These are phyloP conservation scores for Scaptomyza polygonia DNA, from an alignment of 2,888 invertebrate species.

Conservation along the genomic window DNA sequence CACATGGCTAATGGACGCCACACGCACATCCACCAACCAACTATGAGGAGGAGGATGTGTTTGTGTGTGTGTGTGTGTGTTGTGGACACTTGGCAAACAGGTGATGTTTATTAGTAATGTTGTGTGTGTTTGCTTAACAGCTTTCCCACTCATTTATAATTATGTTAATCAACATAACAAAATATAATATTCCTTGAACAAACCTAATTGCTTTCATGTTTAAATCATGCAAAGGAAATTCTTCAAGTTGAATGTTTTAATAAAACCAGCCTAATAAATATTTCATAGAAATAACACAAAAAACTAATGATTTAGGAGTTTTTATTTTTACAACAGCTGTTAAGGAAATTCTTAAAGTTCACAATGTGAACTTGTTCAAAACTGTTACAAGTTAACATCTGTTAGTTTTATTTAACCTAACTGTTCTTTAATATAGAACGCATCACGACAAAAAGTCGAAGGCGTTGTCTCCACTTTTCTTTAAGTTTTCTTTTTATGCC, in stretches of 20 bases:
- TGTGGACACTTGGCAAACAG: slow-evolving; percentile 59
- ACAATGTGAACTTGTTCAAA: too few species aligned
- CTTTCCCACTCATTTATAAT: slow-evolving; percentile 44
- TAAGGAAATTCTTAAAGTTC: background rate
- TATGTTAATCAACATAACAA: slow-evolving; percentile 51
- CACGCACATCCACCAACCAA: slow-evolving; percentile 34
- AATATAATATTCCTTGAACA: slow-evolving; percentile 41
- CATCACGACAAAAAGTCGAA: slow-evolving; percentile 11
- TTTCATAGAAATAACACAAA: background rate
- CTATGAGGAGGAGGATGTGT: slow-evolving; percentile 9
- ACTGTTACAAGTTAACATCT: too few species aligned
- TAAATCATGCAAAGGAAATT: background rate
- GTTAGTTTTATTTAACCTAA: background rate
- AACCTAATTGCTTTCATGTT: slow-evolving; percentile 41
- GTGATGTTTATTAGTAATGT: slow-evolving; percentile 46
- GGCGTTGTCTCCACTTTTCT: slow-evolving; percentile 51
- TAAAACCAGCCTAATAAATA: background rate
- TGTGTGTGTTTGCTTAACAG: slow-evolving; percentile 41
- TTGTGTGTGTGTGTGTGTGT: slow-evolving; percentile 25
- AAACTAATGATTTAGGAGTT: background rate
- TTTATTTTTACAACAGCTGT: background rate
- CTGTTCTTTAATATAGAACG: background rate
- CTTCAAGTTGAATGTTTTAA: background rate
- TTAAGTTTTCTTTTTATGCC: slow-evolving; percentile 12
- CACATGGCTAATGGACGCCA: slow-evolving; percentile 71